Evolutionary conservation across 2,888 invertebrate genomes (phyloP), one percentile per base, ranked within the genome.

Genomic region (Artemia sp.): DNA sequence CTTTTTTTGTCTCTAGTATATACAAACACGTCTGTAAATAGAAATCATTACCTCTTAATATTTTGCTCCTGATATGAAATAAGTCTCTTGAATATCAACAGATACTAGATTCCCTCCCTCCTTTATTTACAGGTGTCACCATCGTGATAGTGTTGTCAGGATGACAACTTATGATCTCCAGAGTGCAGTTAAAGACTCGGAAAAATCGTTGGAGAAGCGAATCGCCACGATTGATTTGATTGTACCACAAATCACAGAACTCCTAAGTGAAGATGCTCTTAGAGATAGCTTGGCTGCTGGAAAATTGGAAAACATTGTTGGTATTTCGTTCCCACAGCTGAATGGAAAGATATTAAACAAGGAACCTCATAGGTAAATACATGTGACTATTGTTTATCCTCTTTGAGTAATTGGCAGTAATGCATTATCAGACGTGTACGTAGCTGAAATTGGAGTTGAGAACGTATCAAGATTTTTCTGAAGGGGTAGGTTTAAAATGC

Each of bases 241-340:
- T 77, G 89, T 90, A 73, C 86, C 87, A 52, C 84, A 86, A 70
- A 91, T 94, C 11, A 85, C 83, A 73, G 88, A 89, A 79, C 84
- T 92, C 68, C 82, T 89, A 76, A 78, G 75, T 58, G 64, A 58
- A 10, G 64, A 58, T 19, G 11, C 64, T 24, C 64, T 58, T 19
- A 24, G 14, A 58, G 24, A n/a, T 8, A 58, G 64, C 11, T 58
- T 58, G 12, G n/a, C 64, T 19, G 24, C 64, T 24, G 64, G 64
- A 58, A 58, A 58, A 58, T 58, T 24, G 64, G 64, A 58, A 58
- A 24, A 24, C 10, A n/a, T 58, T 8, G 38, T 38, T 38, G 64
- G 64, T 19, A 58, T 58, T 24, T 24, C 14, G 11, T 58, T 58
- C 24, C 64, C 64, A 58, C 64, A 58, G 10, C 10, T 58, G 9